Evolutionary conservation across 2,888 invertebrate species (phyloP).

Genomic region (Hymenopus coronatus): DNA sequence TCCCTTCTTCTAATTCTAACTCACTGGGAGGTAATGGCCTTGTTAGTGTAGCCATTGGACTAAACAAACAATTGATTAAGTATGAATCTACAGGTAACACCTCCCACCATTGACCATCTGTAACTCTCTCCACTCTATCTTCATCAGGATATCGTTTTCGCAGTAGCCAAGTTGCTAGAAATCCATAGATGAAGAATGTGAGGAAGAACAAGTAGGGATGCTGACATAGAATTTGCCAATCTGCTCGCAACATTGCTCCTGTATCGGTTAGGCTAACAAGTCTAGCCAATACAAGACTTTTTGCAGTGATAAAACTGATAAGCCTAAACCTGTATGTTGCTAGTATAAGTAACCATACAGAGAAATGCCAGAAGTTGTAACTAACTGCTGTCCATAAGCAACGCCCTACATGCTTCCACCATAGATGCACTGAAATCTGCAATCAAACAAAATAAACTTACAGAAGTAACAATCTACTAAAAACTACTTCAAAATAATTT

Average conservation of each 20-base stretch:
- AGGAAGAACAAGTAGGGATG: constrained; percentile 40
- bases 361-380: constrained; percentile 47
- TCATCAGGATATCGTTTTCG: constrained; percentile 13
- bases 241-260: constrained; percentile 40
- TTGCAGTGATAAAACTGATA: constrained; percentile 42
- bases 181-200: constrained; percentile 40
- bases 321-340: constrained; percentile 47
- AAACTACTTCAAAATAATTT: no score
- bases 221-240: constrained; percentile 38
- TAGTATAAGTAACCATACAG: constrained; percentile 49
- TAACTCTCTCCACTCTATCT: constrained; percentile 21
- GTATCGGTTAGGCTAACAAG: constrained; percentile 42
- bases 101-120: constrained; percentile 45
- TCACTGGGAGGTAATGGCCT: constrained; percentile 39
- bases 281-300: constrained; percentile 42
- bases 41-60: constrained; percentile 39
- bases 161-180: constrained; percentile 32
- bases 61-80: constrained; percentile 41
- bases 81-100: constrained; percentile 43
- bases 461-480: no score
- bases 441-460: constrained; percentile 22
- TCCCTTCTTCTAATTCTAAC: constrained; percentile 43
- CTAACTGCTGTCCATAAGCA: constrained; percentile 46
- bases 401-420: constrained; percentile 43
- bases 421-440: constrained; percentile 42